phyloP scores from a whole-genome alignment of 2,797 vertebrate genomes.

The Cirrhinus molitorella region DNA sequence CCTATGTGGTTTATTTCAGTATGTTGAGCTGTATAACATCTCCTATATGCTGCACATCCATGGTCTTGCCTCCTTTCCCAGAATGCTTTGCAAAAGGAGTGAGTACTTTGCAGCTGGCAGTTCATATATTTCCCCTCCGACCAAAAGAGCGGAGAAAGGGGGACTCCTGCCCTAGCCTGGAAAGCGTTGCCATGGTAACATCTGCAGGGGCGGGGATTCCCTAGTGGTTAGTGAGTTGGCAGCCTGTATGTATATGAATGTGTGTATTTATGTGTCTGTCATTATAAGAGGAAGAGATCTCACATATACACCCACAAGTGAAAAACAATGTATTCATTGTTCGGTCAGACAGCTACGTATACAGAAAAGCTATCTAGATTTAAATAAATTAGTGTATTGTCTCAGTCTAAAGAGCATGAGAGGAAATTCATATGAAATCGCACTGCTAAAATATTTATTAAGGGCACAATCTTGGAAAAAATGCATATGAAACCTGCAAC shows the following conservation, averaged over 20 bases:
- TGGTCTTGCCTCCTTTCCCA: conserved; percentile 14
- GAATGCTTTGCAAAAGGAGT: conserved; percentile 24
- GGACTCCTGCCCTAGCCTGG: conserved; percentile 70
- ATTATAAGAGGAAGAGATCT: not conserved
- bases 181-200: conserved; percentile 81
- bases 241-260: not conserved
- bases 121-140: conserved; percentile 13
- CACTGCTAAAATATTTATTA: conserved; percentile 17
- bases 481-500: not conserved
- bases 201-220: conserved; percentile 79
- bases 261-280: not conserved
- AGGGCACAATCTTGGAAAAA: not conserved
- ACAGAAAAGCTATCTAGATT: not conserved
- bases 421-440: not conserved
- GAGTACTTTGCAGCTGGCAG: conserved; percentile 8
- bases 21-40: not conserved
- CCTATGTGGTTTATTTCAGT: not conserved
- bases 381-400: not conserved
- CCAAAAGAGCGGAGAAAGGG: conserved; percentile 48
- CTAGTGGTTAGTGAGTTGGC: conserved; percentile 69
- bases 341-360: not conserved
- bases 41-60: not conserved
- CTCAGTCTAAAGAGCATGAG: not conserved
- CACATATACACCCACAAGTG: not conserved
- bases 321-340: not conserved